Evolutionary conservation across 2,113 vertebrate species (phyloP).

Genomic region (Dasyurus viverrinus): DNA sequence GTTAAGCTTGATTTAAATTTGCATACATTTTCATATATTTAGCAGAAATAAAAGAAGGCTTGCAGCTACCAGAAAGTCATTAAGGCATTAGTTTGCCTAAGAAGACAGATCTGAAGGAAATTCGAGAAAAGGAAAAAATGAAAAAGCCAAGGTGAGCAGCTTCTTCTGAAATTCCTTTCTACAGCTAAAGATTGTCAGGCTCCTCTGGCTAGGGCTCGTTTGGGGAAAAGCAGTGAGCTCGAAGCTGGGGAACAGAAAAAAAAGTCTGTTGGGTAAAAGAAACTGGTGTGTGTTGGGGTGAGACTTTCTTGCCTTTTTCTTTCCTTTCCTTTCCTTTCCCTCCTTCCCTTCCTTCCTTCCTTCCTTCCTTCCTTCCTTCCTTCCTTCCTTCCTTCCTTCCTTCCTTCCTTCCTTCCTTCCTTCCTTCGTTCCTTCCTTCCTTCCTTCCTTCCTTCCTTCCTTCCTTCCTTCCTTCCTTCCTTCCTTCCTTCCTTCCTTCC

Average conservation of each 20-base stretch:
- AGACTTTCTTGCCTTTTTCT: neutral
- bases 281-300: constrained; percentile 36
- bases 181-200: constrained; percentile 68
- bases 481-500: too few relatives aligned
- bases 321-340: neutral
- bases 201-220: constrained; percentile 76
- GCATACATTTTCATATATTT: constrained; percentile 99
- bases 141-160: constrained; percentile 89
- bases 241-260: constrained; percentile 53
- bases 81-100: constrained; percentile 92
- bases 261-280: constrained; percentile 56
- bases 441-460: neutral
- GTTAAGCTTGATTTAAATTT: constrained; percentile 99
- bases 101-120: constrained; percentile 88
- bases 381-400: too few relatives aligned
- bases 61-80: constrained; percentile 96
- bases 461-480: too few relatives aligned
- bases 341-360: neutral
- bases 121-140: constrained; percentile 84
- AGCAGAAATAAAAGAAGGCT: constrained; percentile 99
- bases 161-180: constrained; percentile 79
- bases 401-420: neutral
- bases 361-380: neutral
- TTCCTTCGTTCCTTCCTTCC: too few relatives aligned
- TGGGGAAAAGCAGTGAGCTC: constrained; percentile 63